These are phyloP conservation scores for Nestor notabilis DNA, from an alignment of 2,113 vertebrate species.

Conservation along the genomic window DNA sequence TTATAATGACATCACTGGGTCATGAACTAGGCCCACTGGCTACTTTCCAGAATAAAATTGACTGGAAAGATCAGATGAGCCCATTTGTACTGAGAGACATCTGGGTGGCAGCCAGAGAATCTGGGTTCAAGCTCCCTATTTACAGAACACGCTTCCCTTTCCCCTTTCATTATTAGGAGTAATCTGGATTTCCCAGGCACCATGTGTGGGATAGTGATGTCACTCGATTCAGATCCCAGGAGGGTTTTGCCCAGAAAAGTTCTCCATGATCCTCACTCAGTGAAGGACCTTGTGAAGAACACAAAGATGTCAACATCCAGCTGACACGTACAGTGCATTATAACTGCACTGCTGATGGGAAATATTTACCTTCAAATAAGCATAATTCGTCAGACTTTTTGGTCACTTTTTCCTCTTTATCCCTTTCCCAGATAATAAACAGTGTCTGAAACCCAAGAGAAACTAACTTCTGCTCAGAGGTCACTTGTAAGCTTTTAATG, in stretches of 20 bases:
- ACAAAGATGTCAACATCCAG: conserved; percentile 45
- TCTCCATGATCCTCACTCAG: neutral
- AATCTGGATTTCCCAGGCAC: conserved; percentile 60
- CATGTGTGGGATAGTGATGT: conserved; percentile 25
- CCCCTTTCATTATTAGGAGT: conserved; percentile 67
- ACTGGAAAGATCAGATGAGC: conserved; percentile 79
- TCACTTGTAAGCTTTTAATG: conserved; percentile 63
- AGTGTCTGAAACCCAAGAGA: conserved; percentile 50
- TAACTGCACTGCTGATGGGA: conserved; percentile 36
- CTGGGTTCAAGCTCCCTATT: conserved; percentile 79
- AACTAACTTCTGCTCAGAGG: conserved; percentile 64
- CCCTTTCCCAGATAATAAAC: conserved; percentile 61
- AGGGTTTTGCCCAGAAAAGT: conserved; percentile 56
- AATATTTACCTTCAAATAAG: conserved; percentile 62
- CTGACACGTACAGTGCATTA: conserved; percentile 42
- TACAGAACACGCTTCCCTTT: conserved; percentile 69
- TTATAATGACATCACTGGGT: conserved; percentile 83
- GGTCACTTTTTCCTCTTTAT: neutral
- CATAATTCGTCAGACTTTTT: conserved; percentile 46
- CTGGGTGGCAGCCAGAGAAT: conserved; percentile 76
- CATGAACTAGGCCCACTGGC: conserved; percentile 80
- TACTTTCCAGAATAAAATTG: conserved; percentile 83
- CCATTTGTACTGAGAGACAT: conserved; percentile 71
- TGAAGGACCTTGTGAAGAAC: conserved; percentile 60
- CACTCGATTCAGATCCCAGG: conserved; percentile 28